A percentile compares a stretch with the other conserved stretches of the same genome.
Evolutionary conservation across 2,888 invertebrate species (phyloP).

Genomic region (Vanessa cardui): DNA sequence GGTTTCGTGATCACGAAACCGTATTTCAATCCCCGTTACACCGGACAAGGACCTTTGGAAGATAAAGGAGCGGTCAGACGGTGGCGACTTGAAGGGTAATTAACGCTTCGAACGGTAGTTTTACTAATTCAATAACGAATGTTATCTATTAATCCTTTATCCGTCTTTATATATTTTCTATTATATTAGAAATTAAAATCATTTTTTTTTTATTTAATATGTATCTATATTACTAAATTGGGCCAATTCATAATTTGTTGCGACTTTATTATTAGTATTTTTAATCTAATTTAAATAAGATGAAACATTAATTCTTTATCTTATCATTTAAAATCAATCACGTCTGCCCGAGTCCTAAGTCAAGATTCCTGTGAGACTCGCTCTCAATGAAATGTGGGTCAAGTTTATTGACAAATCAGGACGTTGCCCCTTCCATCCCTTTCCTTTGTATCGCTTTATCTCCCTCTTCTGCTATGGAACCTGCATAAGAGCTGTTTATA

Average conservation of each 20-base stretch:
- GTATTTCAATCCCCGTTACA: slow-evolving; percentile 51
- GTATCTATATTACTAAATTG: too few relatives aligned
- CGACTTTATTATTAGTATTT: too few relatives aligned
- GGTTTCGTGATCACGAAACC: slow-evolving; percentile 30
- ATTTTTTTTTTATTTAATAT: too few relatives aligned
- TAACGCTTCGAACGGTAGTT: not conserved
- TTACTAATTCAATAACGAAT: not conserved
- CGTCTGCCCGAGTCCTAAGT: slow-evolving; percentile 51
- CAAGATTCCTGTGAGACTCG: slow-evolving; percentile 61
- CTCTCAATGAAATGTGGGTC: slow-evolving; percentile 80
- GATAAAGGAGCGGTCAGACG: slow-evolving; percentile 36
- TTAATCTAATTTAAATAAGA: too few relatives aligned
- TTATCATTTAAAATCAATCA: slow-evolving; percentile 1
- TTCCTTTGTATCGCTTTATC: slow-evolving; percentile 37
- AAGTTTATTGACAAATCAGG: slow-evolving; percentile 82
- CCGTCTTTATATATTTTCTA: too few relatives aligned
- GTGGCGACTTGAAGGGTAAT: not conserved
- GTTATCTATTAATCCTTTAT: not conserved
- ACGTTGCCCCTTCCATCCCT: slow-evolving; percentile 65
- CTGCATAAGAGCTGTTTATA: slow-evolving; percentile 14
- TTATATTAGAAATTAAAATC: too few relatives aligned
- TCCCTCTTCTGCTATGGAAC: slow-evolving; percentile 19
- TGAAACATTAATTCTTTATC: not conserved
- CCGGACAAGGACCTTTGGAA: slow-evolving; percentile 61
- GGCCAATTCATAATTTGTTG: too few relatives aligned